phyloP scores from a whole-genome alignment of 2,113 vertebrate species.

The Astur gentilis region DNA sequence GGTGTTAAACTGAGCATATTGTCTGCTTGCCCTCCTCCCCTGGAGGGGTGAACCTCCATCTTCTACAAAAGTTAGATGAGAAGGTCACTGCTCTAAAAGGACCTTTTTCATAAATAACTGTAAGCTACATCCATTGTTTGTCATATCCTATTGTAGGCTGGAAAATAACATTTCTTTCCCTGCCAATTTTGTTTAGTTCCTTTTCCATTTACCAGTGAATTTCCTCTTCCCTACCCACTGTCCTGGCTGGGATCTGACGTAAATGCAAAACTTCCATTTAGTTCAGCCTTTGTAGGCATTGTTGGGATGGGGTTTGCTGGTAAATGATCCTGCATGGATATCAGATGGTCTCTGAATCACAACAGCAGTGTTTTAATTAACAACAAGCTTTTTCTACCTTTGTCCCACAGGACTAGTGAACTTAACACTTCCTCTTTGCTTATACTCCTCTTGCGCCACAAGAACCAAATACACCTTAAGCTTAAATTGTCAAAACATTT shows the following conservation, averaged over 20 bases:
- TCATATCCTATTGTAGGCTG: conserved; percentile 13
- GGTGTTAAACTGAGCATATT: not conserved
- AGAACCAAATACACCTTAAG: not conserved
- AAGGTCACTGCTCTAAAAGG: conserved; percentile 11
- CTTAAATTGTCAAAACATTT: not conserved
- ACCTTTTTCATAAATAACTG: conserved; percentile 41
- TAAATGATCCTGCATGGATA: not conserved
- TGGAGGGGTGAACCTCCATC: not conserved
- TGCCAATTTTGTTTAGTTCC: conserved; percentile 40
- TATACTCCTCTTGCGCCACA: not conserved
- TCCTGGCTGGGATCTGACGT: not conserved
- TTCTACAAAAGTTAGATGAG: not conserved
- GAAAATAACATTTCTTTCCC: conserved; percentile 39
- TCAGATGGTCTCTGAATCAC: conserved; percentile 25
- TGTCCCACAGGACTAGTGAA: not conserved
- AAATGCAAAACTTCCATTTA: conserved; percentile 22
- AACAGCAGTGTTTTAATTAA: not conserved
- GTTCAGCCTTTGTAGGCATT: conserved; percentile 5
- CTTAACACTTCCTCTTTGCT: not conserved
- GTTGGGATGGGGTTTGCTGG: not conserved
- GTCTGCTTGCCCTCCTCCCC: not conserved
- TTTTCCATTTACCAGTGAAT: conserved; percentile 39
- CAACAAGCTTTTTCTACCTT: not conserved
- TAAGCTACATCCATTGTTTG: conserved; percentile 53
- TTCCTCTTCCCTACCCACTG: conserved; percentile 15